A percentile compares a stretch with the other conserved stretches of the same genome.
Evolutionary conservation across 2,113 vertebrate species (phyloP).

Genomic region (Smithornis capensis): DNA sequence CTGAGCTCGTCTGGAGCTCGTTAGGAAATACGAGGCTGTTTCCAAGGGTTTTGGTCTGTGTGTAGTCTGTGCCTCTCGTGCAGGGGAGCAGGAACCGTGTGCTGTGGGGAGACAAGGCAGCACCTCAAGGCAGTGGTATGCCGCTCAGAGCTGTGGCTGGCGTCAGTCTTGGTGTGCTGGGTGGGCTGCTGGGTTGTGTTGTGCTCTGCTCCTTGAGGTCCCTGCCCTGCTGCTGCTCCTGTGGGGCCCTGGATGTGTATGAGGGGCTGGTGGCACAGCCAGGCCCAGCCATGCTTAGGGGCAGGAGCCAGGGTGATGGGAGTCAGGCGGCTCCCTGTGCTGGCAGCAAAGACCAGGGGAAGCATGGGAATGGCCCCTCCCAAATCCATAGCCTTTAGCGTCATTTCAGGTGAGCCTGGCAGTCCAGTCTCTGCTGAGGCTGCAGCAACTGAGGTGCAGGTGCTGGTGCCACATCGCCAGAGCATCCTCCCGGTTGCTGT

Average conservation of each 20-base stretch:
- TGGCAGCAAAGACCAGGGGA: not conserved
- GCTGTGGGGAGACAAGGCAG: fast-evolving
- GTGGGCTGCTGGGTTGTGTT: not conserved
- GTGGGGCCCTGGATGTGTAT: fast-evolving
- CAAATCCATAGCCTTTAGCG: not conserved
- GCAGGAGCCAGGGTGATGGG: not conserved
- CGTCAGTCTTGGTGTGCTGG: not conserved
- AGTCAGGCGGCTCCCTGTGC: not conserved
- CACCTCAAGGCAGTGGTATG: fast-evolving
- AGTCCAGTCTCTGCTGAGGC: not conserved
- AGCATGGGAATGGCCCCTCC: fast-evolving
- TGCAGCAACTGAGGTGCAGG: not conserved
- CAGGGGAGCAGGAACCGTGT: fast-evolving
- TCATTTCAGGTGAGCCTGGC: not conserved
- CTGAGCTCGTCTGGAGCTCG: not conserved
- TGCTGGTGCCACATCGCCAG: not conserved
- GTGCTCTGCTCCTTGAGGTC: fast-evolving
- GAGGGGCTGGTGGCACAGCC: not conserved
- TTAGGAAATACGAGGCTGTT: conserved; percentile 4
- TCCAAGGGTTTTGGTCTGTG: not conserved
- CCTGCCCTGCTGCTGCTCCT: not conserved
- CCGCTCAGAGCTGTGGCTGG: not conserved
- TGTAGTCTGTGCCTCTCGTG: not conserved
- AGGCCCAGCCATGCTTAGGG: not conserved
- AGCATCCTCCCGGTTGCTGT: not conserved